These are phyloP conservation scores for Drosophila sordidula DNA, from an alignment of 2,888 invertebrate species.

Conservation along the genomic window DNA sequence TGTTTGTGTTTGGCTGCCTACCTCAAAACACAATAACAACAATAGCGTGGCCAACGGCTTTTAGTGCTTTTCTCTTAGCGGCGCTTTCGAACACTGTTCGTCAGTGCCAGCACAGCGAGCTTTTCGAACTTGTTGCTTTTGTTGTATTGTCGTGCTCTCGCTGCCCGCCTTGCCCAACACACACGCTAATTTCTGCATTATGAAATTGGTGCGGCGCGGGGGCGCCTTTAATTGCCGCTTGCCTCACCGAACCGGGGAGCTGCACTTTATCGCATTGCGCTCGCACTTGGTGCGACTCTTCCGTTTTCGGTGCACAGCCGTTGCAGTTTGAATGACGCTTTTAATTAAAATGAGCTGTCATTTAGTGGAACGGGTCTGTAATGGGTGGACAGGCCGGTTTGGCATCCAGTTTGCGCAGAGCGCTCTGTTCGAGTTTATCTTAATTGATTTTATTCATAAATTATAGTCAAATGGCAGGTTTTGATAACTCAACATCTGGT, in stretches of 20 bases:
- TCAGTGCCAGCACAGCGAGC: conserved; percentile 50
- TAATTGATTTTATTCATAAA: conserved; percentile 77
- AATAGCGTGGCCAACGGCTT: conserved; percentile 12
- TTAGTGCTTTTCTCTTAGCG: conserved; percentile 25
- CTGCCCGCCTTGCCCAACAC: background rate
- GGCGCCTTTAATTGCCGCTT: conserved; percentile 29
- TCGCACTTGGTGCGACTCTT: conserved; percentile 11
- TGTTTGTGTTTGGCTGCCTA: conserved; percentile 60
- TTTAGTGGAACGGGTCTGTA: conserved; percentile 51
- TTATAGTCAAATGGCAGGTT: conserved; percentile 45
- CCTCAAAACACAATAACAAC: conserved; percentile 36
- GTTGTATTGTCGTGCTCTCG: conserved; percentile 32
- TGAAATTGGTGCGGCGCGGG: conserved; percentile 29
- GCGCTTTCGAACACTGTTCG: conserved; percentile 45
- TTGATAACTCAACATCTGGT: conserved; percentile 18
- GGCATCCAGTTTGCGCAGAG: conserved; percentile 22
- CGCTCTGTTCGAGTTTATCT: conserved; percentile 51
- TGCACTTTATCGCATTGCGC: conserved; percentile 11
- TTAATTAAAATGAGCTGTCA: conserved; percentile 65
- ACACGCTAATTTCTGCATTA: conserved; percentile 30
- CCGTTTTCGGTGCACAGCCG: conserved; percentile 26
- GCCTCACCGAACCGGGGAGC: conserved; percentile 1
- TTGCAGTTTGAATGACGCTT: conserved; percentile 62
- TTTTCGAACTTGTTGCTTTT: conserved; percentile 72
- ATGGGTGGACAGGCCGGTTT: conserved; percentile 39